phyloP scores from a whole-genome alignment of 2,797 vertebrate species.

The Vultur gryphus region DNA sequence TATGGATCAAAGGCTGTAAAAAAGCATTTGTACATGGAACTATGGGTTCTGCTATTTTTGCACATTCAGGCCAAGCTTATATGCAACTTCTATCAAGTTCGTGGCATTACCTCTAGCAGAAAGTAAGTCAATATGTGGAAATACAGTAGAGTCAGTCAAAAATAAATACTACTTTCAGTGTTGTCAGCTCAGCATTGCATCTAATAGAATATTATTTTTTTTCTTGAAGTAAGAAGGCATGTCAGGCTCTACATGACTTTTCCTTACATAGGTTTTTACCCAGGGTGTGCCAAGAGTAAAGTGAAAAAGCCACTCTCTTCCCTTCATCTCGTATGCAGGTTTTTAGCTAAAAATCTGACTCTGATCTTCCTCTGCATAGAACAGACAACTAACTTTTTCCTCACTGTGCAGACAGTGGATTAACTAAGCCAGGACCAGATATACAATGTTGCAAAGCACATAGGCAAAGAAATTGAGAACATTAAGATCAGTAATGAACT shows the following conservation, averaged over 20 bases:
- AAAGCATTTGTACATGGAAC: not conserved
- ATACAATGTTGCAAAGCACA: fast-evolving
- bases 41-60: not conserved
- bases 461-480: not conserved
- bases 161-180: not conserved
- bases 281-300: not conserved
- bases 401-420: not conserved
- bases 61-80: not conserved
- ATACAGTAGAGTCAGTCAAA: not conserved
- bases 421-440: not conserved
- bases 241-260: not conserved
- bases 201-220: not conserved
- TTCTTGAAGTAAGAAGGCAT: not conserved
- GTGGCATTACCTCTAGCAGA: not conserved
- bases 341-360: not conserved
- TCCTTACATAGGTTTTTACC: not conserved
- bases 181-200: not conserved
- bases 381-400: not conserved
- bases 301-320: not conserved
- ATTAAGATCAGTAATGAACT: not conserved
- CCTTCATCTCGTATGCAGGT: not conserved
- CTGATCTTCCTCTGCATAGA: not conserved
- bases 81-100: not conserved
- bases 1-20: not conserved
- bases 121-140: not conserved